Evolutionary conservation across 2,888 invertebrate genomes (phyloP).

Genomic region (Scotopteryx bipunctaria): DNA sequence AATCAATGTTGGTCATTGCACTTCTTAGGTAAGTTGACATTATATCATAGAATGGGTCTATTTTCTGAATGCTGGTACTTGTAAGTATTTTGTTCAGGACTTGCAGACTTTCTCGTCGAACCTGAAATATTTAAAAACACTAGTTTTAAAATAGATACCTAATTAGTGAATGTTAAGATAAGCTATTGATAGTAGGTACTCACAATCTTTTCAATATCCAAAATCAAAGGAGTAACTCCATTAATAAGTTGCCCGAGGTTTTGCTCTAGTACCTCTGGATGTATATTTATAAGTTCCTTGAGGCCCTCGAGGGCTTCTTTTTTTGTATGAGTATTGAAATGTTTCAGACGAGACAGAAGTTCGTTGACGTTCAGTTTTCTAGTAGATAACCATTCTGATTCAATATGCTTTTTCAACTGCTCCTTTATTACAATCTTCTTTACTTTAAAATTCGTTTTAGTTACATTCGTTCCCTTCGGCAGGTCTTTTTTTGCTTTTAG

Average conservation of each 20-base stretch:
- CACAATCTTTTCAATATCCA: constrained; percentile 88
- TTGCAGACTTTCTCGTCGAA: constrained; percentile 83
- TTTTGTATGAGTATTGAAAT: constrained; percentile 88
- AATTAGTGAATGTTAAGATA: no score
- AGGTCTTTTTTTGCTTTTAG: constrained; percentile 91
- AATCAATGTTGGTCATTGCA: constrained; percentile 95
- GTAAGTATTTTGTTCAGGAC: constrained; percentile 78
- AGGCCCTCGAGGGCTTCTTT: constrained; percentile 86
- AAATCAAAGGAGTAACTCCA: constrained; percentile 86
- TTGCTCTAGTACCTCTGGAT: constrained; percentile 70
- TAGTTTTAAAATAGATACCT: no score
- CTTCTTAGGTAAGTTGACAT: constrained; percentile 92
- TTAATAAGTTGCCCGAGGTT: constrained; percentile 87
- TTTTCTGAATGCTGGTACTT: constrained; percentile 68
- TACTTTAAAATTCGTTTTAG: constrained; percentile 94
- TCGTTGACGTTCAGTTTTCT: constrained; percentile 89
- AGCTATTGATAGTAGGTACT: no score
- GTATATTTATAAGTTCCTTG: constrained; percentile 74
- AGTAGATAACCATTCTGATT: constrained; percentile 84
- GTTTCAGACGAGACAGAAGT: constrained; percentile 87
- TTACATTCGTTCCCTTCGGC: constrained; percentile 94
- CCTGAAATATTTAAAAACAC: constrained; percentile 70
- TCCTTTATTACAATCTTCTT: constrained; percentile 93
- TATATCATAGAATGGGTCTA: constrained; percentile 89
- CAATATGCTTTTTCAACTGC: constrained; percentile 85